Evolutionary conservation across 2,888 invertebrate genomes (phyloP), one percentile per base, ranked within the genome.

Genomic region (Miltochrista miniata): DNA sequence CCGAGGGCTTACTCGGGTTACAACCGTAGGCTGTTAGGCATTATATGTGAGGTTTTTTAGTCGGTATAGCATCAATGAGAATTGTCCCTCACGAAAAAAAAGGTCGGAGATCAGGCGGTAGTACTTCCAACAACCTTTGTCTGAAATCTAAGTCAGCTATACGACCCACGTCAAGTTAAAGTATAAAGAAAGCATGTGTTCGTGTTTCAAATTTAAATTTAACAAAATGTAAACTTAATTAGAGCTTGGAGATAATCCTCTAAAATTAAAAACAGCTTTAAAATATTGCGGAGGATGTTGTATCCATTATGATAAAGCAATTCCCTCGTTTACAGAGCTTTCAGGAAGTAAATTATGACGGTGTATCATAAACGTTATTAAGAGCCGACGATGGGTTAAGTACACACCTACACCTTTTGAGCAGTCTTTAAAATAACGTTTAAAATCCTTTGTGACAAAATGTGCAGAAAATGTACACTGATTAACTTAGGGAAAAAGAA

Each of bases 361-460:
- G 33, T 41, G 48, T 34, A 44, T 38, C 38, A 50, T 45, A 51
- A 60, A 60, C 57, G 38, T 60, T 53, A 60, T 64, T 61, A 56
- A 52, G 14, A 35, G 30, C 30, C 31, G 14, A 44, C 45, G 51
- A 36, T 51, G 48, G 51, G 56, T 60, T 53, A 60, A 59, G 48
- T 56, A 45, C 34, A n/a, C 36, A 60, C 56, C 46, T 56, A 45
- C 34, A n/a, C 36, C 7, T 43, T 39, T 34, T 14, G 5, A 29
- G 36, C 24, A 48, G 29, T 37, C 24, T 48, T 43, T 36, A 55
- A n/a, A 52, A 48, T 50, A 44, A 46, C 41, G 52, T 59, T 52
- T n/a, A 52, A 46, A 34, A 51, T 14, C 36, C 33, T 45, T 14
- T 33, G 31, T 38, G 18, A 36, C 29, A 18, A 48, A 41, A 36